Base-by-base conservation (phyloP, 2,888 invertebrate species). In the Rhogogaster chlorosoma region DNA sequence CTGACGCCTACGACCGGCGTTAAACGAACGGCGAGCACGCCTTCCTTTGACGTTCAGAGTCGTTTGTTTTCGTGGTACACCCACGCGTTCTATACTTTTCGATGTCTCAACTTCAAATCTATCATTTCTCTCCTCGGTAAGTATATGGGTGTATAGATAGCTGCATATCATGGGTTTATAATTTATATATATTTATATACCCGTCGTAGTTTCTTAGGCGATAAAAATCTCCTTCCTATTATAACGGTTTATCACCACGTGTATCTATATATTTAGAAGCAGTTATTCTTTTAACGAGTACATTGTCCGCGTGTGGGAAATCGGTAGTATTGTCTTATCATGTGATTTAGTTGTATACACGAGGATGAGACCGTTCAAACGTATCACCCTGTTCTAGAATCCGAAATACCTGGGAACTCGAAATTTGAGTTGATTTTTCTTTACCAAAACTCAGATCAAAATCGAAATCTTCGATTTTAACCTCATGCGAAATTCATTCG, bases 291-390 rank as follows among this genome's bases (percentile, higher is more conserved):
- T 77, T 53, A 77, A 77, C 77, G 77, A 49, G 77, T 53, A 77
- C 53, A 77, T 77, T 77, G 53, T 77, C 49, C 77, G 77, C 49
- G 49, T 77, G 75, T 75, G 75, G 75, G 75, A 75, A 75, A 75
- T 75, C 36, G 75, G 42, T 29, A 22, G 75, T 75, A 45, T 75
- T 42, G 42, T 42, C 29, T 53, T 53, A 77, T 49, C 45, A 29
- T 77, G 53, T 49, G 53, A 49, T 32, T 49, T 53, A 67, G 18
- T 67, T 67, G 18, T 32, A 0, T 18, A 18, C 32, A 42, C 3
- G 36, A 53, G 53, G 77, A 77, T 26, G 32, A 53, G 2, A 18
- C 49, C 29, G 45, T 42, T 49, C 77, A 29, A 32, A 29, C 53
- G 0, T 26, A 77, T 49, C 45, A n/a, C 9, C 29, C 12, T 15